Evolutionary conservation across 1,140 invertebrate genomes (phyloP).

Genomic region (Paraescarpia echinospica): DNA sequence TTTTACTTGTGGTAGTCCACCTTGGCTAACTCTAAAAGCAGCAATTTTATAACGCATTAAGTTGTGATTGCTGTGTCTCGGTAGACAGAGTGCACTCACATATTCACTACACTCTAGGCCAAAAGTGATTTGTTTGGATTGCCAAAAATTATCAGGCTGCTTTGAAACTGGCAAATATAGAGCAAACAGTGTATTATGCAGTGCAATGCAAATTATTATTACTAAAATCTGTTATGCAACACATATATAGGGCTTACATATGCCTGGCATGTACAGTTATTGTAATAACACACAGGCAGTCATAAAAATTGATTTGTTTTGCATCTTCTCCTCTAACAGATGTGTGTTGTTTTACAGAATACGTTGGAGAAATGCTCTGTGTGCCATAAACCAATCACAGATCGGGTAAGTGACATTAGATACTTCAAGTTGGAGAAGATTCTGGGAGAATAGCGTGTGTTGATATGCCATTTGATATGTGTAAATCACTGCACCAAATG

Average conservation of each 20-base stretch:
- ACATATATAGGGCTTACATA: too few species aligned
- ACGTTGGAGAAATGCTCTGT: constrained; percentile 96
- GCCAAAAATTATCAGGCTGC: neutral
- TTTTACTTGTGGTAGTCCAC: too few species aligned
- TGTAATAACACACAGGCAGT: too few species aligned
- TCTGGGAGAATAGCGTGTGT: too few species aligned
- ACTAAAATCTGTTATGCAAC: too few species aligned
- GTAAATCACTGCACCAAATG: too few species aligned
- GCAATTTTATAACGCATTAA: too few species aligned
- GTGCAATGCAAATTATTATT: too few species aligned
- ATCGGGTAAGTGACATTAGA: constrained; percentile 60
- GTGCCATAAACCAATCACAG: constrained; percentile 91
- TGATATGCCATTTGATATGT: too few species aligned
- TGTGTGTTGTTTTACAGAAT: constrained; percentile 64
- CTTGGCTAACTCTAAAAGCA: too few species aligned
- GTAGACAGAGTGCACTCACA: neutral
- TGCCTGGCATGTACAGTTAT: too few species aligned
- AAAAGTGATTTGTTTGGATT: neutral
- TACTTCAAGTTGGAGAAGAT: too few species aligned
- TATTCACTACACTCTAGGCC: neutral
- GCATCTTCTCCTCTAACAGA: neutral
- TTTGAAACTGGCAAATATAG: neutral
- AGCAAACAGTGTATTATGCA: neutral
- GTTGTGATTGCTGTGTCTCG: neutral
- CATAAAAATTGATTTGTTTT: neutral